Evolutionary conservation across 2,888 invertebrate species (phyloP), one percentile per base, ranked within the genome.

Genomic region (Argynnis bischoffii): DNA sequence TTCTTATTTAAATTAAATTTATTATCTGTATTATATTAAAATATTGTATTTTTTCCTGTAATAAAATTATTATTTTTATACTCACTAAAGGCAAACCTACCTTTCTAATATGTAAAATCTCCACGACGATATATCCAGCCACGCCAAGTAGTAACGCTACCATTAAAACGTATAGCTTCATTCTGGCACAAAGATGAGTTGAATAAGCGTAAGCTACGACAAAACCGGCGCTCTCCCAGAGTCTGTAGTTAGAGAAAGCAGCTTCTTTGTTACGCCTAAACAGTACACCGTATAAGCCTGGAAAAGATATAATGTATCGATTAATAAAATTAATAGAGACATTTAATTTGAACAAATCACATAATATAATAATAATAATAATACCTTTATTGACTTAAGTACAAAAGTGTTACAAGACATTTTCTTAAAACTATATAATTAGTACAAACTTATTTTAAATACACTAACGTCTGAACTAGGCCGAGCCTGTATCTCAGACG

Each of bases 211-310:
- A 98, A 13, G 97, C 97, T 57, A 97, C 95, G 46, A 98, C 97
- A 86, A 98, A 98, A 2, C 98, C 98, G 4, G 96, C 95, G 64
- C 97, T 97, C 87, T 98, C 98, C 98, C 98, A 98, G 6, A 98
- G 94, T 41, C 97, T 94, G 88, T 95, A 98, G 92, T 98, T 98
- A 66, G 97, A 97, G 93, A 98, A 98, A 1, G 98, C 98, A 0
- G 98, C 97, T 85, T 98, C 98, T 82, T 97, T 97, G 93, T 97
- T 97, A 69, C 96, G 95, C 79, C 96, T 94, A 94, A 97, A 98
- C 72, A 97, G 93, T 16, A 96, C 95, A 64, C 98, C 98, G 82
- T 97, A 98, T 21, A 98, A 92, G 75, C 97, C 97, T 97, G 93
- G 0, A 55, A 50, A 50, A 64, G 18, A 6, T 11, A 16, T 11